Evolutionary conservation across 2,113 vertebrate genomes (phyloP).

Genomic region (Fregetta grallaria): DNA sequence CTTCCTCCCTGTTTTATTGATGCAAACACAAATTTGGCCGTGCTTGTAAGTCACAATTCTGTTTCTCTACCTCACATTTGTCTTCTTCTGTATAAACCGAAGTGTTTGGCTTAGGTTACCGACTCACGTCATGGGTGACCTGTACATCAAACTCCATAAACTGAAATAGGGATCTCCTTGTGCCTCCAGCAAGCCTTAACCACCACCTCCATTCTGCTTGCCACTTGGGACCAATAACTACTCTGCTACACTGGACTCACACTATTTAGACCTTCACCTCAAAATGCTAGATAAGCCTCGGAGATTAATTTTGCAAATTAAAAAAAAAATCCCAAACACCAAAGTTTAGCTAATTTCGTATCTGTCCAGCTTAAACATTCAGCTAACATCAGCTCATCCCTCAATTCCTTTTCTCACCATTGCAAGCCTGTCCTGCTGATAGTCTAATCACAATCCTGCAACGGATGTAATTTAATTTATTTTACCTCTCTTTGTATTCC

Average conservation of each 20-base stretch:
- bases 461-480: background rate
- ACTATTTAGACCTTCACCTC: background rate
- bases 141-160: background rate
- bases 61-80: background rate
- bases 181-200: background rate
- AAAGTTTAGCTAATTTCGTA: background rate
- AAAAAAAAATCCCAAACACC: background rate
- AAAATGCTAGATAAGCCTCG: background rate
- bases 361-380: background rate
- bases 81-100: background rate
- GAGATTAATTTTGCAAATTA: background rate
- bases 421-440: background rate
- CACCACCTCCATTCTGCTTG: background rate
- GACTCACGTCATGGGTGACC: background rate
- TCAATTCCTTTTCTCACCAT: background rate
- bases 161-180: background rate
- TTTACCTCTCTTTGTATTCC: conserved; percentile 9
- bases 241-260: background rate
- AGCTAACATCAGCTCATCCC: background rate
- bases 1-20: background rate
- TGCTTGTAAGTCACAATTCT: background rate
- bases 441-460: background rate
- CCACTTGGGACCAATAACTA: background rate
- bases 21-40: background rate
- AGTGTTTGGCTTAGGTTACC: background rate